Evolutionary conservation across 2,797 vertebrate genomes (phyloP), one percentile per base, ranked within the genome.

Genomic region (Orientallactaga sibirica): DNA sequence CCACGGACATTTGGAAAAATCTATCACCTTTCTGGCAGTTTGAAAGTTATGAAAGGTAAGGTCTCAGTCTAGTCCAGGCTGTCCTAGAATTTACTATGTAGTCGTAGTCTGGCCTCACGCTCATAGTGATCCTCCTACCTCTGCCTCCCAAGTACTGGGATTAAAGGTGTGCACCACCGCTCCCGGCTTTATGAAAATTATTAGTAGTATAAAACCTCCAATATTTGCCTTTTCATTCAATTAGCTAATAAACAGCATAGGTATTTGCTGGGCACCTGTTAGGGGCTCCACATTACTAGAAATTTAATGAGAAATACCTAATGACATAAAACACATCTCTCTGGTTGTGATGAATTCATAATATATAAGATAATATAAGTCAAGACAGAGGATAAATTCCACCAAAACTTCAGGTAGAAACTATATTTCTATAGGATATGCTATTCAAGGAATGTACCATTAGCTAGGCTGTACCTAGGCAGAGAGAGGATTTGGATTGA

Each of bases 1-100:
- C 74, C 61, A 92, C 64, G 68, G 80, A 88, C 48, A 90, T 90
- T 8, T 92, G 61, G 43, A 94, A 96, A 93, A 83, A 27, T 62
- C 66, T 88, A 73, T 62, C 71, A 90, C 20, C 52, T 93, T 71
- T 80, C 68, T 83, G 41, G 89, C 94, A 18, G 95, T 41, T 73
- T 58, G 55, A 14, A 14, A 58, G 55, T 58, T 58, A 58, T 4
- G 12, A 58, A 58, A 58, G 12, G 55, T 16, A 48, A 48, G 48
- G 48, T 10, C 43, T 48, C 48, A 8, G 7, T 48, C 48, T 48
- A 48, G 48, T 1, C 48, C 48, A 48, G 48, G 48, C 48, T 7
- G 5, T 8, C 48, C 48, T 48, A 10, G 48, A 9, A 48, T 10
- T 48, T 48, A 48, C 48, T 48, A 48, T 48, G 48, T 9, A 48